A percentile compares a stretch with the other conserved stretches of the same genome.
These are phyloP conservation scores for Pheosia tremula DNA, from an alignment of 2,888 invertebrate species.

Conservation along the genomic window DNA sequence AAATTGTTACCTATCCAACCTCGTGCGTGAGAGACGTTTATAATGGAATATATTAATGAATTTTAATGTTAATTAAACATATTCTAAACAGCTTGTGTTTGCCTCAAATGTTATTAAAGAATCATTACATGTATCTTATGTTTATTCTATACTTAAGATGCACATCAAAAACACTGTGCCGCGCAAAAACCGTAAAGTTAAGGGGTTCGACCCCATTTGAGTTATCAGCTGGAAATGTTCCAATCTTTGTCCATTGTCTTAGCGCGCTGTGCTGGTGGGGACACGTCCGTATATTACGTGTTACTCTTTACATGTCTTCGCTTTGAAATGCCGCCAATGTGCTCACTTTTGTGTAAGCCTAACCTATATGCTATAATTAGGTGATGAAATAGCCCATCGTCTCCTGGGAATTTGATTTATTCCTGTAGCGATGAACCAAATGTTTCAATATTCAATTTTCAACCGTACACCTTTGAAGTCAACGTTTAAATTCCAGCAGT, in stretches of 20 bases:
- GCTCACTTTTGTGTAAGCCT: constrained; percentile 4
- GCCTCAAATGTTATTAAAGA: neutral
- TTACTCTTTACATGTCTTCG: constrained; percentile 39
- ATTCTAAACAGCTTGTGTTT: too few relatives aligned
- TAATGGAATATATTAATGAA: too few relatives aligned
- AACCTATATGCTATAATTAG: neutral
- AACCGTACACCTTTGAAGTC: too few relatives aligned
- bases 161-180: neutral
- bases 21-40: too few relatives aligned
- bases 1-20: too few relatives aligned
- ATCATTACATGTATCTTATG: neutral
- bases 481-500: too few relatives aligned
- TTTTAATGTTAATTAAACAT: too few relatives aligned
- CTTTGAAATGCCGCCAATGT: constrained; percentile 49
- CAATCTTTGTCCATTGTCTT: constrained; percentile 68
- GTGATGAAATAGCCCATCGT: neutral
- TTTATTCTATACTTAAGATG: neutral
- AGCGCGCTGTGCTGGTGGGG: constrained; percentile 49
- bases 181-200: constrained; percentile 43
- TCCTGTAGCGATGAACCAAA: too few relatives aligned
- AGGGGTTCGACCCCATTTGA: constrained; percentile 69
- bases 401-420: too few relatives aligned
- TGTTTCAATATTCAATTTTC: too few relatives aligned
- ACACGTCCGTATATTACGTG: constrained; percentile 44
- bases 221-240: constrained; percentile 71